Conservation (phyloP, 2,113 vertebrate genomes). For the Furnarius figulus region DNA sequence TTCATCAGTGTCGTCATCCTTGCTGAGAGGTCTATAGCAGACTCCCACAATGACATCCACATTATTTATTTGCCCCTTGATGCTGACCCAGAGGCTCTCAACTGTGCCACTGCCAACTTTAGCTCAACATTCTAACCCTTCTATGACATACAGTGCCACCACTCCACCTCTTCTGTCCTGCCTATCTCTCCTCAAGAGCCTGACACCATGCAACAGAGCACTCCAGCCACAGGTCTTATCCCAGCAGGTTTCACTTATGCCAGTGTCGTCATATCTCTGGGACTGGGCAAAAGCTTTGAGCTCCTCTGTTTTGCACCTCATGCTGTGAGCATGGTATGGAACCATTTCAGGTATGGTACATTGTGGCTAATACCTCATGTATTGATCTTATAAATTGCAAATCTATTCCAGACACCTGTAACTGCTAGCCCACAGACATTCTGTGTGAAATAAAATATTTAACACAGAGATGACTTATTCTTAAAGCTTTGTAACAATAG, state of each 20-base stretch:
- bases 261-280: background rate
- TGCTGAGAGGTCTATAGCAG: background rate
- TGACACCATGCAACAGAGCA: background rate
- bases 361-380: background rate
- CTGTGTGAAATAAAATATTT: background rate
- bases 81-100: background rate
- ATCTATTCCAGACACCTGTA: background rate
- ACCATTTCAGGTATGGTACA: background rate
- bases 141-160: background rate
- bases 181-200: background rate
- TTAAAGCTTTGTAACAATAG: background rate
- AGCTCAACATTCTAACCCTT: background rate
- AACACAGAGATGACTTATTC: background rate
- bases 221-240: background rate
- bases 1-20: background rate
- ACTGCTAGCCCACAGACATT: background rate
- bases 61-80: background rate
- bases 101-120: background rate
- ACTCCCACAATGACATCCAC: background rate
- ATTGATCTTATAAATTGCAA: background rate
- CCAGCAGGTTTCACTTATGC: background rate
- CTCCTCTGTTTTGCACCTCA: background rate
- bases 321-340: background rate
- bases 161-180: background rate
- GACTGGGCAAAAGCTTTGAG: background rate